Conservation (phyloP, 2,797 vertebrate genomes). For the Cyclopterus lumpus region DNA sequence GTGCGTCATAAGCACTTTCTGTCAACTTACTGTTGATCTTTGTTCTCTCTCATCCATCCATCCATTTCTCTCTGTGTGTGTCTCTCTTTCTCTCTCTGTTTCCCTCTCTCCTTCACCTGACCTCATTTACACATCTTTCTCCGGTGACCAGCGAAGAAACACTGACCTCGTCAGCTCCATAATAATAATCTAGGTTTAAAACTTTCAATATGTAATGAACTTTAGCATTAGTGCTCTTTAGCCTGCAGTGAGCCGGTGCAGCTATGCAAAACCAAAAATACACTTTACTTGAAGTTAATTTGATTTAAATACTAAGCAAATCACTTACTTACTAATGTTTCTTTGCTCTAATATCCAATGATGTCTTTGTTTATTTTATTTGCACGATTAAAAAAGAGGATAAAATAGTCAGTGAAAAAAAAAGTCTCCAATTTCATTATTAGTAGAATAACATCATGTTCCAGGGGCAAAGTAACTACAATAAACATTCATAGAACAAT, state of each 20-base stretch:
- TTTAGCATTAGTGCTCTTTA: not conserved
- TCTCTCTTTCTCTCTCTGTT: conserved; percentile 11
- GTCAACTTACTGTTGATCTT: conserved; percentile 78
- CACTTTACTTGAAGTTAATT: too few relatives aligned
- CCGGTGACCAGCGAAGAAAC: not conserved
- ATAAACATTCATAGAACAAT: not conserved
- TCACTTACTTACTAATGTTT: too few relatives aligned
- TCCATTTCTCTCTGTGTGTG: conserved; percentile 44
- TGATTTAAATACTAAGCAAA: too few relatives aligned
- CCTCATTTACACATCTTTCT: conserved; percentile 52
- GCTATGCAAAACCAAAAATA: not conserved
- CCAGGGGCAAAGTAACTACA: not conserved
- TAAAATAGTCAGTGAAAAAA: not conserved
- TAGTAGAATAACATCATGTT: not conserved
- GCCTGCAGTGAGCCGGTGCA: not conserved
- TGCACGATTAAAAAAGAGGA: not conserved
- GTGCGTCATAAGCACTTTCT: conserved; percentile 84
- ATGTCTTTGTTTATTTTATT: not conserved
- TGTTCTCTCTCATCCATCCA: conserved; percentile 43
- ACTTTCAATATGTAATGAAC: not conserved
- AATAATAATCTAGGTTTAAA: not conserved
- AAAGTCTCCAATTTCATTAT: not conserved
- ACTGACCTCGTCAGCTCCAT: not conserved
- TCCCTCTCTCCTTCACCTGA: conserved; percentile 43
- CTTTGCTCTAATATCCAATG: too few relatives aligned